These are phyloP conservation scores for Australoheros facetus DNA, from an alignment of 2,797 vertebrate species.

Conservation along the genomic window DNA sequence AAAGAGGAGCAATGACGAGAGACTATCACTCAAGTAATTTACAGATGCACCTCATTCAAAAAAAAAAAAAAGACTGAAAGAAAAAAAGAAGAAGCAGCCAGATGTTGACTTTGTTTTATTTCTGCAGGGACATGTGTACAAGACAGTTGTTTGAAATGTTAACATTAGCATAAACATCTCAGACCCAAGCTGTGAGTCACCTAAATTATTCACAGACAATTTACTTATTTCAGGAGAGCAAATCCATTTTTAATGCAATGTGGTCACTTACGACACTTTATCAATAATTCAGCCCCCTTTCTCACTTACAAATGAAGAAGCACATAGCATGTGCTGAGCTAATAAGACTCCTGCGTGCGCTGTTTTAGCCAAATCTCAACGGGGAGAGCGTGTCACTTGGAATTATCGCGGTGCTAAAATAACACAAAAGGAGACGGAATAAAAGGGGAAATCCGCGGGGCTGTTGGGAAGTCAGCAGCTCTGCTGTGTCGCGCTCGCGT, in stretches of 20 bases:
- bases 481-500: not conserved
- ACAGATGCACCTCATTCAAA: conserved; percentile 38
- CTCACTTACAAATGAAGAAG: conserved; percentile 65
- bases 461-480: conserved; percentile 14
- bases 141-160: conserved; percentile 67
- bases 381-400: conserved; percentile 28
- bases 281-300: conserved; percentile 73
- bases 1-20: conserved; percentile 1
- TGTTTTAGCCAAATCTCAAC: conserved; percentile 35
- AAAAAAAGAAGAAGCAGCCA: not conserved
- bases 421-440: not conserved
- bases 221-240: conserved; percentile 76
- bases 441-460: conserved; percentile 11
- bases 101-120: conserved; percentile 21
- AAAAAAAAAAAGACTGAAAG: not conserved
- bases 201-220: conserved; percentile 79
- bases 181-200: conserved; percentile 43
- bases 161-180: conserved; percentile 77
- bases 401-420: conserved; percentile 29
- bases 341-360: conserved; percentile 19
- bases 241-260: conserved; percentile 78
- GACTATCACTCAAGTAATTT: conserved; percentile 26
- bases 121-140: conserved; percentile 49
- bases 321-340: conserved; percentile 10
- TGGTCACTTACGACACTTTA: conserved; percentile 73